These are phyloP conservation scores for Dasypus novemcinctus DNA, from an alignment of 2,113 vertebrate species.

Conservation along the genomic window DNA sequence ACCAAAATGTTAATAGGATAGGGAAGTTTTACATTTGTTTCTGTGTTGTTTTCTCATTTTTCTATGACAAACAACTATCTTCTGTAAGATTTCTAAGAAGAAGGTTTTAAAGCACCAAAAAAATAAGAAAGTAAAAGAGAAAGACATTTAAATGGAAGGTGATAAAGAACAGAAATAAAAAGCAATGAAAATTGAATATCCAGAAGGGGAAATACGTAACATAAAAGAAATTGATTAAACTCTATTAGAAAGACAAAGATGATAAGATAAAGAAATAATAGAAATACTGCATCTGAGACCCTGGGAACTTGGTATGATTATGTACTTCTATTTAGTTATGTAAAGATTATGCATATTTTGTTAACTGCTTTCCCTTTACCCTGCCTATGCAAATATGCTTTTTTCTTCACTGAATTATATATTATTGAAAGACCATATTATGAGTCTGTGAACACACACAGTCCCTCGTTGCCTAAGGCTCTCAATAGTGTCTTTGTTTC, in stretches of 20 bases:
- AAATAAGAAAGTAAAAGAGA: not conserved
- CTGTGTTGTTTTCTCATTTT: not conserved
- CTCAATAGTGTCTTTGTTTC: conserved; percentile 38
- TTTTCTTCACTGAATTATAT: conserved; percentile 2
- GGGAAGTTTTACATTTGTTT: not conserved
- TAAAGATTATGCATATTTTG: not conserved
- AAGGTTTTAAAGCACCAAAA: not conserved
- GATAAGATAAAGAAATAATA: not conserved
- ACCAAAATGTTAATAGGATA: not conserved
- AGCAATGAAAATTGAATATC: not conserved
- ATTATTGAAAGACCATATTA: not conserved
- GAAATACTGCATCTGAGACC: not conserved
- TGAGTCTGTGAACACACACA: not conserved
- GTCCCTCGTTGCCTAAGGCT: not conserved
- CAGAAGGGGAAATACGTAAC: not conserved
- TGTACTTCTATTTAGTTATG: not conserved
- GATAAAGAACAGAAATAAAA: not conserved
- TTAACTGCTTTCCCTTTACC: not conserved
- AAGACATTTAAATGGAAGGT: not conserved
- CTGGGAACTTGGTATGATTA: not conserved
- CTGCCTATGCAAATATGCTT: not conserved
- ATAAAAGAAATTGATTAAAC: not conserved
- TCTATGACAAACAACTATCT: not conserved
- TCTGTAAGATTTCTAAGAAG: not conserved
- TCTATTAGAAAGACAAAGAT: not conserved